Percentiles rank a stretch among this genome's conserved stretches.
Conservation (phyloP, 2,888 invertebrate genomes). For the Andrena fulva region DNA sequence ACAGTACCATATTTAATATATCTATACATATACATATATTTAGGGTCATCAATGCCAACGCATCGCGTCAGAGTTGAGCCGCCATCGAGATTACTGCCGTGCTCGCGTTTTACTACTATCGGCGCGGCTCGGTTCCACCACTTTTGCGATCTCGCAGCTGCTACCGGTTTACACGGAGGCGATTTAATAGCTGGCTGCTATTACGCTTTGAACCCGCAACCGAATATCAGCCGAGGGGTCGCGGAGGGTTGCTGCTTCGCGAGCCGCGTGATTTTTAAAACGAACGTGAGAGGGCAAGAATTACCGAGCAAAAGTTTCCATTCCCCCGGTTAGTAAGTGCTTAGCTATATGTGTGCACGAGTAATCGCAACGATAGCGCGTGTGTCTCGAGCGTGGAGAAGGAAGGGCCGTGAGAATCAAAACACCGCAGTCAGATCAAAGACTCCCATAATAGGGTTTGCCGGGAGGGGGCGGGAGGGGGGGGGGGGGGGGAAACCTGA, state of each 20-base stretch:
- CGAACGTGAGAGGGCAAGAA: not conserved
- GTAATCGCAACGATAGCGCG: slow-evolving; percentile 22
- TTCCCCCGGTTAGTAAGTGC: slow-evolving; percentile 47
- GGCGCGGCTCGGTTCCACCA: not conserved
- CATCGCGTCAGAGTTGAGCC: slow-evolving; percentile 29
- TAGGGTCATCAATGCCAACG: slow-evolving; percentile 43
- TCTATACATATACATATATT: slow-evolving; percentile 36
- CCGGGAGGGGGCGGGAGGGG: not conserved
- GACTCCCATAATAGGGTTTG: not conserved
- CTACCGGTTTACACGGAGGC: too few species aligned
- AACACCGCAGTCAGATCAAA: not conserved
- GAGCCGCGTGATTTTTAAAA: not conserved
- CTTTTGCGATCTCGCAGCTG: too few species aligned
- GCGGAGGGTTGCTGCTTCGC: slow-evolving; percentile 1
- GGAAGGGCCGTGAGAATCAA: slow-evolving; percentile 23
- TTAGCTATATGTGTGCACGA: slow-evolving; percentile 44
- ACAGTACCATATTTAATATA: slow-evolving; percentile 54
- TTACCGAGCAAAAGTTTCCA: slow-evolving; percentile 30
- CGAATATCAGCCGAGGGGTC: not conserved
- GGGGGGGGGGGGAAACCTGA: slow-evolving; percentile 1
- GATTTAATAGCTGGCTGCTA: too few species aligned
- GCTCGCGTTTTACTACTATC: slow-evolving; percentile 9
- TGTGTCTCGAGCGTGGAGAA: slow-evolving; percentile 4
- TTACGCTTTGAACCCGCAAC: too few species aligned
- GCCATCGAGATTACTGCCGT: slow-evolving; percentile 20